phyloP scores from a whole-genome alignment of 2,888 invertebrate species.

The Lepidocyrtoides sp. region DNA sequence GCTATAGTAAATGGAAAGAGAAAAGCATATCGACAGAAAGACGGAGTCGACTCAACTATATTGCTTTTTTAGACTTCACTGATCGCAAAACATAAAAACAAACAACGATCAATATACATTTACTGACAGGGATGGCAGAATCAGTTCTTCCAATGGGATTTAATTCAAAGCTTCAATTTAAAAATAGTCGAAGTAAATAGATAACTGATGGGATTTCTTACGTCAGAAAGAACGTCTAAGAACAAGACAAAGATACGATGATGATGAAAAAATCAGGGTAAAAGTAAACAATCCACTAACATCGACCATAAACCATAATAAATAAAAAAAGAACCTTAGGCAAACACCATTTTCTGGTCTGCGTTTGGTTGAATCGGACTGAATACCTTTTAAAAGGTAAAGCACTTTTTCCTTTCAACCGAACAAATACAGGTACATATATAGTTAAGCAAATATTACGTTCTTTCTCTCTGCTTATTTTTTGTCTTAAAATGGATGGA shows the following conservation, averaged over 20 bases:
- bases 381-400: not conserved
- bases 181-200: conserved; percentile 74
- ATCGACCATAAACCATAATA: conserved; percentile 59
- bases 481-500: conserved; percentile 30
- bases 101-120: conserved; percentile 80
- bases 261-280: conserved; percentile 67
- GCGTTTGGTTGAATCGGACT: not conserved
- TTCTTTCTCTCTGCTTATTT: not conserved
- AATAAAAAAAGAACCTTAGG: conserved; percentile 49
- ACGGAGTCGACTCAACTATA: conserved; percentile 10
- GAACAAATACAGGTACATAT: conserved; percentile 15
- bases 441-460: conserved; percentile 16
- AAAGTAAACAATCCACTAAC: conserved; percentile 67
- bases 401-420: not conserved
- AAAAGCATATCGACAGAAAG: not conserved
- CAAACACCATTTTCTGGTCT: conserved; percentile 52
- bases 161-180: conserved; percentile 79
- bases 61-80: conserved; percentile 51
- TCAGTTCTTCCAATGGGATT: conserved; percentile 71
- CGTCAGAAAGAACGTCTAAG: conserved; percentile 40
- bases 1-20: not conserved
- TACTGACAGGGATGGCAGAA: conserved; percentile 74
- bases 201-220: conserved; percentile 77
- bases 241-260: conserved; percentile 23
- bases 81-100: conserved; percentile 73